Evolutionary conservation across 2,113 vertebrate genomes (phyloP), one percentile per base, ranked within the genome.

Genomic region (Pelusios castaneus): DNA sequence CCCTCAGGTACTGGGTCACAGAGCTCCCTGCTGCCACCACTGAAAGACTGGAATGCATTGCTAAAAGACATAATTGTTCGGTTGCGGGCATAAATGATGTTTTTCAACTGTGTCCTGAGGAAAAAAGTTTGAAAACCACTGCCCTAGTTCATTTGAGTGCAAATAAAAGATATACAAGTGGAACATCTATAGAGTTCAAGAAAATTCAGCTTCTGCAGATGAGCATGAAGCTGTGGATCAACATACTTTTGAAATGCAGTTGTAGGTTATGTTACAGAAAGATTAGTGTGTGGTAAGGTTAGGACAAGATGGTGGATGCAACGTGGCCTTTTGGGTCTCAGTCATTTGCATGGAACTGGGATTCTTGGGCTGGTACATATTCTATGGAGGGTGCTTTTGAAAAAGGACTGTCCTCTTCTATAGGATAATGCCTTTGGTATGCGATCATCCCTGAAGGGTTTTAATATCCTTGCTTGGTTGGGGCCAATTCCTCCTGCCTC

Each of bases 321-420:
- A 2, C n/a, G 0, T 0, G 4, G 10, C 84, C 24, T 25, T 83
- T 25, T 60, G 13, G 89, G 88, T 52, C 51, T 0, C 1, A 2
- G 38, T 34, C 17, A 78, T 6, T 29, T 75, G 60, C 34, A n/a
- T n/a, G 60, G 60, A 67, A 67, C 31, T n/a, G 60, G 60, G 60
- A n/a, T 67, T 51, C 1, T 31, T 3, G 38, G 38, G 60, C 2
- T 47, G 25, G 19, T 13, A 22, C 38, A 49, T 24, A 8, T 3
- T 8, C 34, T 87, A 24, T 38, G 52, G 94, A 75, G 91, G 52
- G 27, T 2, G 24, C 22, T 75, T 75, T 73, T 38, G 34, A 73
- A 73, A 73, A 41, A 73, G 34, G 21, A 24, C 67, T 41, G 38
- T 13, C 70, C 27, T 31, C 22, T 56, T 77, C 31, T 31, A 60